Base-by-base conservation (phyloP, 2,888 invertebrate genomes). In the Pollenia angustigena region DNA sequence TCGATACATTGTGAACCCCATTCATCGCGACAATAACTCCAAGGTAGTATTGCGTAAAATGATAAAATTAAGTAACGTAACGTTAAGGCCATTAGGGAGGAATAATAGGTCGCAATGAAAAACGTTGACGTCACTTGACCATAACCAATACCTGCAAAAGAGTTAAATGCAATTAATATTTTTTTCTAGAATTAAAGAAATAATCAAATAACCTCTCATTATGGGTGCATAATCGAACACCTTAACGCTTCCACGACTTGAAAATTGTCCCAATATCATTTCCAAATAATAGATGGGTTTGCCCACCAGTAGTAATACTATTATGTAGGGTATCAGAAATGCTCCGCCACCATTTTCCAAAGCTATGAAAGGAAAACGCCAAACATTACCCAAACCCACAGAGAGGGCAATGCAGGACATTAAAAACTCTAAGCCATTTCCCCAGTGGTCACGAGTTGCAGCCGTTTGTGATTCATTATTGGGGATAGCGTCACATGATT, bases 281-380 rank as follows among this genome's bases (percentile, higher is more conserved):
- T 97, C 96, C 93, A 97, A 92, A 89, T 95, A 96, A 90, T 96
- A 96, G 80, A 97, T 93, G 0, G 96, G 96, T 88, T 95, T 94
- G 3, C 96, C 96, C 48, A 96, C 94, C 52, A 96, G 90, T 12
- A 95, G 90, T n/a, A 96, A 91, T 2, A 96, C 94, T 40, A 95
- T 94, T 44, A 96, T 91, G 88, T 96, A 96, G 0, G 96, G 96
- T 83, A 96, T 95, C 0, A 96, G 92, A 88, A 96, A 96, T 1
- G 95, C 95, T 1, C 95, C 95, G 1, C 96, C 96, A 0, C 96
- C 96, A 90, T 96, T 96, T 88, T 95, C 94, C 87, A 95, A 94
- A 0, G 95, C 96, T 0, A 94, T 94, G 90, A 95, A 95, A 0
- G 95, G 95, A 92, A 96, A 96, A 62, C 95, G 93, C 95, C 95